phyloP scores from a whole-genome alignment of 2,113 vertebrate genomes.

The Saiga tatarica region DNA sequence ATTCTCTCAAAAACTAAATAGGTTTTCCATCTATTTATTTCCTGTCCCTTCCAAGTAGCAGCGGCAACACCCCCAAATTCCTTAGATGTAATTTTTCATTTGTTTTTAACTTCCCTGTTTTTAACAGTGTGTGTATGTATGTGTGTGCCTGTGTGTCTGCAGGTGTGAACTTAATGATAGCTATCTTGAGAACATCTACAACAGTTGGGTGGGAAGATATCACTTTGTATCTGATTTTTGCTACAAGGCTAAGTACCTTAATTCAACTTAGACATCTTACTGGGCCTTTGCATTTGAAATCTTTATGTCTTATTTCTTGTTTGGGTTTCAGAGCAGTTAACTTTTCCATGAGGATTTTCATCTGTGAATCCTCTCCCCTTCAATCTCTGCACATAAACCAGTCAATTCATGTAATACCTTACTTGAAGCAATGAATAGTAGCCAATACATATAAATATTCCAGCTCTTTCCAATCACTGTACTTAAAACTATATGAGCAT shows the following conservation, averaged over 20 bases:
- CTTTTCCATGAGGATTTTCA: background rate
- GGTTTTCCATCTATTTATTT: background rate
- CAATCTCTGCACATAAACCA: background rate
- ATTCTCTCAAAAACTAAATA: background rate
- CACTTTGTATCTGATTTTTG: background rate
- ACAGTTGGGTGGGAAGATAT: background rate
- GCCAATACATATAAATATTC: conserved; percentile 27
- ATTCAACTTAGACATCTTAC: background rate
- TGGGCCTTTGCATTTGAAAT: background rate
- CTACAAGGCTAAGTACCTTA: background rate
- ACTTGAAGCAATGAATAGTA: background rate
- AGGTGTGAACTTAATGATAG: background rate
- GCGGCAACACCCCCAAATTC: background rate
- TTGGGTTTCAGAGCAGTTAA: background rate
- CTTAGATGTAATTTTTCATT: background rate
- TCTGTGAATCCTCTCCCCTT: background rate
- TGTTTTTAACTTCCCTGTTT: background rate
- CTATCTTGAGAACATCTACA: background rate
- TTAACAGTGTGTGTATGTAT: background rate
- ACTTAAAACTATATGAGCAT: conserved; percentile 16
- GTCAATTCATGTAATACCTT: background rate
- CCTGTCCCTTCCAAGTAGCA: background rate
- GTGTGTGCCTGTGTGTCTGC: background rate
- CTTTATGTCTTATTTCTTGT: background rate
- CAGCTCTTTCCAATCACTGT: background rate